These are phyloP conservation scores for Chunga burmeisteri DNA, from an alignment of 2,113 vertebrate species.

Conservation along the genomic window DNA sequence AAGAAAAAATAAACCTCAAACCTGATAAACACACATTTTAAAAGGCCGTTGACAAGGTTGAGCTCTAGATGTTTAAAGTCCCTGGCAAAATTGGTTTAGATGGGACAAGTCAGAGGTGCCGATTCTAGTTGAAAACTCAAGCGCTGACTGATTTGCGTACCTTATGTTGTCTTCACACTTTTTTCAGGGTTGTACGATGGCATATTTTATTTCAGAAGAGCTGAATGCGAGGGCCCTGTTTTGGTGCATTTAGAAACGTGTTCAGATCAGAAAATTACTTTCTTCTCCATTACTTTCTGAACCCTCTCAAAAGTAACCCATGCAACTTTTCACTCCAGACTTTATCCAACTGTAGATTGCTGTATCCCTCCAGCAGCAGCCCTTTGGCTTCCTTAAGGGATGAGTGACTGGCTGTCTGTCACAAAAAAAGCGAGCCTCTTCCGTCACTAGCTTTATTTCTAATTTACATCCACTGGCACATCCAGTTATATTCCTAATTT, in stretches of 20 bases:
- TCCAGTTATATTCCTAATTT: background rate
- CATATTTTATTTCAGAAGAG: background rate
- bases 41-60: background rate
- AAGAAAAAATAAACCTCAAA: background rate
- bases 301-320: background rate
- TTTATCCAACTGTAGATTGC: background rate
- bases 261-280: background rate
- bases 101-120: background rate
- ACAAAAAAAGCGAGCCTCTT: background rate
- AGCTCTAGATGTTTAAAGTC: background rate
- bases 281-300: background rate
- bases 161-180: background rate
- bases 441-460: background rate
- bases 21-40: background rate
- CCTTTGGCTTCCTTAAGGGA: background rate
- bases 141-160: background rate
- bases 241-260: background rate
- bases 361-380: background rate
- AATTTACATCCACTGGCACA: background rate
- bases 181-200: background rate
- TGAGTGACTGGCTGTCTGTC: constrained; percentile 1
- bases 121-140: background rate
- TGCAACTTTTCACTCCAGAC: background rate
- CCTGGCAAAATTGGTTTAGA: background rate
- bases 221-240: background rate